Conservation (phyloP, 2,888 invertebrate genomes). For the Cosmopolites sordidus region DNA sequence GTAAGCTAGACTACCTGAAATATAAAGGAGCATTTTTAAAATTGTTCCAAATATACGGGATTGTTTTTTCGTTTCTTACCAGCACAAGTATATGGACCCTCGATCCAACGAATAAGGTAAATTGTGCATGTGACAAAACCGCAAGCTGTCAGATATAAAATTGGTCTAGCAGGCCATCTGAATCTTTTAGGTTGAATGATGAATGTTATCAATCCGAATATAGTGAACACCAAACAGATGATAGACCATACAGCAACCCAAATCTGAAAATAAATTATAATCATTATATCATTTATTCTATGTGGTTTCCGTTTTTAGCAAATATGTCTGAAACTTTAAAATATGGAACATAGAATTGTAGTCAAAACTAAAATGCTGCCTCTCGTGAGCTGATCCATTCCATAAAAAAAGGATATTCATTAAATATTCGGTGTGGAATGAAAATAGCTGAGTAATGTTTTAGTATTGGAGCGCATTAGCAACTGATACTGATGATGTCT, state of each 20-base stretch:
- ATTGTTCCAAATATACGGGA: background rate
- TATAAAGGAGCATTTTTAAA: background rate
- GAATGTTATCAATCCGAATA: slow-evolving; percentile 81
- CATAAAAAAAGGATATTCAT: too few species aligned
- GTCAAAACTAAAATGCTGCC: too few species aligned
- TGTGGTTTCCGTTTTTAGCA: too few species aligned
- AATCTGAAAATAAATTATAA: slow-evolving; percentile 42
- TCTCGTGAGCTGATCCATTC: too few species aligned
- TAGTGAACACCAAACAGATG: slow-evolving; percentile 73
- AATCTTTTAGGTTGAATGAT: slow-evolving; percentile 85
- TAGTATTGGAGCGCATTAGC: too few species aligned
- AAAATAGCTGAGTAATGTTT: too few species aligned
- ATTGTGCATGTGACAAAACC: slow-evolving; percentile 39
- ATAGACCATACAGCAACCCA: slow-evolving; percentile 77
- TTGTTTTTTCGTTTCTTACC: slow-evolving; percentile 27
- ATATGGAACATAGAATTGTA: too few species aligned
- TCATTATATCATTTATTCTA: too few species aligned
- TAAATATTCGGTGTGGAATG: too few species aligned
- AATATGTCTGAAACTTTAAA: too few species aligned
- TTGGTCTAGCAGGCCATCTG: slow-evolving; percentile 88
- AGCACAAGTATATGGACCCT: slow-evolving; percentile 38
- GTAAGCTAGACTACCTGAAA: slow-evolving; percentile 29
- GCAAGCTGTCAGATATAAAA: slow-evolving; percentile 84
- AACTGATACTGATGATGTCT: too few species aligned
- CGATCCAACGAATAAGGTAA: slow-evolving; percentile 38